Percentiles rank a stretch among this genome's conserved stretches.
These are phyloP conservation scores for Chlorospingus flavigularis DNA, from an alignment of 2,797 vertebrate genomes.

Conservation along the genomic window DNA sequence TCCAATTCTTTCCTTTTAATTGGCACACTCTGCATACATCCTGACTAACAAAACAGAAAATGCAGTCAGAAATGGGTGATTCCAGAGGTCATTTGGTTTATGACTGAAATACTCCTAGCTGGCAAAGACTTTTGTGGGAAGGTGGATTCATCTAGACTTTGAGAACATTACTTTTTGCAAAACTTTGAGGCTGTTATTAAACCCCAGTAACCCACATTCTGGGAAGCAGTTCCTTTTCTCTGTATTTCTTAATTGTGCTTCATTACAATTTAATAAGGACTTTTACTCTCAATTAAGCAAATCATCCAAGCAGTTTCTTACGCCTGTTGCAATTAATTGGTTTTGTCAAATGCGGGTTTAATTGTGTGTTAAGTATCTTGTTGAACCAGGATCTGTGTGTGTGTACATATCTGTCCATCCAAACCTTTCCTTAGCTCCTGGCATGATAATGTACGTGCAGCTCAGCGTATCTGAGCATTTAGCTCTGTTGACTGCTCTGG, in stretches of 20 bases:
- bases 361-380: neutral
- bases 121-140: constrained; percentile 7
- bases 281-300: constrained; percentile 60
- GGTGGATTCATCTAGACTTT: neutral
- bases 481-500: neutral
- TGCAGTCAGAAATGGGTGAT: neutral
- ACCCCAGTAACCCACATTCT: neutral
- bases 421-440: neutral
- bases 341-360: constrained; percentile 11
- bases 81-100: neutral
- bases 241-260: constrained; percentile 41
- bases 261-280: constrained; percentile 52
- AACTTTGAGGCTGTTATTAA: neutral
- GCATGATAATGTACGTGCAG: accelerated
- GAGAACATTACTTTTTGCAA: neutral
- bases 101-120: neutral
- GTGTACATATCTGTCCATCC: neutral
- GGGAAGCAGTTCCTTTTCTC: neutral
- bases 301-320: constrained; percentile 32
- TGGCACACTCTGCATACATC: neutral
- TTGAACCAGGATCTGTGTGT: constrained; percentile 20
- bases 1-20: constrained; percentile 24
- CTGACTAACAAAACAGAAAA: neutral
- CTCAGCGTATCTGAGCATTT: neutral
- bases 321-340: neutral